These are phyloP conservation scores for Radopholus similis DNA, from an alignment of 1,140 invertebrate genomes.

Conservation along the genomic window DNA sequence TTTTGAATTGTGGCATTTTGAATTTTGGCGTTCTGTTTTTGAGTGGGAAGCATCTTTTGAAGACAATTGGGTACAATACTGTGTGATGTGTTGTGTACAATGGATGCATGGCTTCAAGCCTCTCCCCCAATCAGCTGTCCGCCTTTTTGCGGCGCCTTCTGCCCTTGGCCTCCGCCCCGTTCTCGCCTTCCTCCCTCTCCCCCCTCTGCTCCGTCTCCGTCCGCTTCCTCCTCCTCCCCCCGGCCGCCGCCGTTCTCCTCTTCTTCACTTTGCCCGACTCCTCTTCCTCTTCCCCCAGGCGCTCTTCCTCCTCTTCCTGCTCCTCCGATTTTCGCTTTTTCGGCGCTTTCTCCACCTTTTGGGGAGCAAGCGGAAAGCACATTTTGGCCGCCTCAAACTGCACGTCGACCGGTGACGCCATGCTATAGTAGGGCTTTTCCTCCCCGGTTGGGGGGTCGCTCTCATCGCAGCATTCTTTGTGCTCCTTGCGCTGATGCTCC, in stretches of 20 bases:
- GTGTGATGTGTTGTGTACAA: too few relatives aligned
- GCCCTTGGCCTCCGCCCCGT: background rate
- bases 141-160: background rate
- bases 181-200: background rate
- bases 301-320: background rate
- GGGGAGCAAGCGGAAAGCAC: conserved; percentile 12
- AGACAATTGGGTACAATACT: too few relatives aligned
- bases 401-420: conserved; percentile 22
- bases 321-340: background rate
- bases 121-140: too few relatives aligned
- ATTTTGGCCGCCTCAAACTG: conserved; percentile 2
- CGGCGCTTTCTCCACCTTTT: background rate
- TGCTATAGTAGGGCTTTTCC: conserved; percentile 4
- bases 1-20: too few relatives aligned
- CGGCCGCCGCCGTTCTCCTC: background rate
- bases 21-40: too few relatives aligned
- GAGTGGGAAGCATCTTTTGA: too few relatives aligned
- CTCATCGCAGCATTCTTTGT: background rate
- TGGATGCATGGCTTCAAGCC: too few relatives aligned
- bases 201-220: background rate
- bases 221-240: background rate
- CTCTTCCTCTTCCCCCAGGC: background rate
- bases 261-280: background rate
- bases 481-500: conserved; percentile 10
- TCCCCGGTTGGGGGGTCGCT: background rate